Evolutionary conservation across 1,140 invertebrate species (phyloP).

Genomic region (Aphidius ervi): DNA sequence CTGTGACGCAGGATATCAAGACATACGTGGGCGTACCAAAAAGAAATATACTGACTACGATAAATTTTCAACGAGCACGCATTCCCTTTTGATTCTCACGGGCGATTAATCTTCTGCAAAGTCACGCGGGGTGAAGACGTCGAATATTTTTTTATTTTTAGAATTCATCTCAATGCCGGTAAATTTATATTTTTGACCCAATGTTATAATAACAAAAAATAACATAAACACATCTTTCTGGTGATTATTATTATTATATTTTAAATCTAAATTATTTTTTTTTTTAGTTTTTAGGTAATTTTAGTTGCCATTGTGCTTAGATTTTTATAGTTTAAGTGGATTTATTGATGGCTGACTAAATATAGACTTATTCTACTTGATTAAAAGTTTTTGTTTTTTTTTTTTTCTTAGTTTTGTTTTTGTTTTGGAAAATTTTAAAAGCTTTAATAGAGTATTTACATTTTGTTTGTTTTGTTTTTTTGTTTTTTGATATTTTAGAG

Average conservation of each 20-base stretch:
- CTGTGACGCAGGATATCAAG: constrained; percentile 25
- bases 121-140: constrained; percentile 20
- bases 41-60: constrained; percentile 26
- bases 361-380: too few relatives aligned
- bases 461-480: too few relatives aligned
- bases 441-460: too few relatives aligned
- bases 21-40: constrained; percentile 24
- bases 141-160: constrained; percentile 20
- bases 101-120: constrained; percentile 22
- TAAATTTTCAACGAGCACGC: constrained; percentile 26
- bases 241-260: not conserved
- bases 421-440: too few relatives aligned
- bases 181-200: constrained; percentile 5
- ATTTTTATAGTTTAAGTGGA: too few relatives aligned
- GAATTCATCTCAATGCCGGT: not conserved
- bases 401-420: too few relatives aligned
- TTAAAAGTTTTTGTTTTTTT: too few relatives aligned
- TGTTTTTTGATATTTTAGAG: too few relatives aligned
- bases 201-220: constrained; percentile 4
- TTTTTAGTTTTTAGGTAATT: too few relatives aligned
- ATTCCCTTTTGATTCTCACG: constrained; percentile 24
- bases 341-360: too few relatives aligned
- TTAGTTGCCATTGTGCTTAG: too few relatives aligned
- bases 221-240: not conserved
- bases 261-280: not conserved